Evolutionary conservation across 2,113 vertebrate species (phyloP), one percentile per base, ranked within the genome.

Genomic region (Mesembrinibis cayennensis): DNA sequence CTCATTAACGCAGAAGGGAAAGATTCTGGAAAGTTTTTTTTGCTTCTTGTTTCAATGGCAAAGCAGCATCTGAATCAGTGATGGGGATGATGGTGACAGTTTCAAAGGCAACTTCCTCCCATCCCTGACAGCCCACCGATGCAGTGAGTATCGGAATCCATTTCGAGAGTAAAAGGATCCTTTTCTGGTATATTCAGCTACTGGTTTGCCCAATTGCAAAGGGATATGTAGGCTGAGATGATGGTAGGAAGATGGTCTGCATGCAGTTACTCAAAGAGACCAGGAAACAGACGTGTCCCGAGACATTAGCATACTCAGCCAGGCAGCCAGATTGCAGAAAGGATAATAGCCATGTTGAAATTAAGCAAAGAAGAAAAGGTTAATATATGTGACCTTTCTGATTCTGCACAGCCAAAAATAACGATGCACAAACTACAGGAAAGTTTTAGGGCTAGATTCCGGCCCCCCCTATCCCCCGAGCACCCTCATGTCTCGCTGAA

Each of bases 321-420:
- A 82, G 45, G 62, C 11, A 7, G 67, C 47, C 82, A 85, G 80
- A 91, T 23, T 80, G 77, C 67, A 90, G 67, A 62, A 87, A 62
- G 49, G 29, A 40, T 40, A 82, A 82, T 5, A 91, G 58, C 42
- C 62, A 52, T 7, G 34, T 7, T 90, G 91, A 90, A 96, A 95
- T 58, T 11, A 74, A 82, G 66, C 78, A 38, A 82, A 81, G 90
- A 85, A 90, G 84, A 90, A 93, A 93, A 97, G 79, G 67, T 63
- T 88, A 72, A 15, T 14, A 6, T 22, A 29, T 0, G 0, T 42
- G 44, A 81, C 71, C 81, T 76, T 87, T 76, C 45, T 44, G 40
- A 42, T 58, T 90, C 78, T 27, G 29, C 1, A 0, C 21, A 47
- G 77, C 47, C 89, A 71, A 71, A 93, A 87, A 71, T 20, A 82